Base-by-base conservation (phyloP, 2,888 invertebrate genomes). In the Hesperia comma region DNA sequence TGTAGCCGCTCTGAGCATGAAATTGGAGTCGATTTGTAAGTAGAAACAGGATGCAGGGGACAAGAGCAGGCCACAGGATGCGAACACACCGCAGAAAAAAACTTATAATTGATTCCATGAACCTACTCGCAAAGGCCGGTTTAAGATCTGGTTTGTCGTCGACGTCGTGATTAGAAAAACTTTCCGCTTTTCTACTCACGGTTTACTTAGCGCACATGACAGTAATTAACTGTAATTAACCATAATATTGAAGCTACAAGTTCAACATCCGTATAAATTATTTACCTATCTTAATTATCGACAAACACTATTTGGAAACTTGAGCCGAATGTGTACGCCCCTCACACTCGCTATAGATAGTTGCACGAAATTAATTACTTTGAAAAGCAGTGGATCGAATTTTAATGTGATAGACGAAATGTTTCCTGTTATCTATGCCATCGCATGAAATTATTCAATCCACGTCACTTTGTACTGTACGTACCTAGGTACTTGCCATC, bases 81-180 rank as follows among this genome's bases (percentile, higher is more conserved):
- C 82, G 79, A 73, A 79, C 76, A 74, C 74, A 78, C 69, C 68
- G 76, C 79, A 81, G 79, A 84, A 63, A 86, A 87, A 87, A 85
- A 79, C 77, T 37, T 76, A 77, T 87, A 87, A 87, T 86, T 83
- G 85, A 76, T 87, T 87, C 86, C 81, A 74, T 77, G 83, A 46
- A 46, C 43, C 17, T 84, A 86, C 73, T 75, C 76, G 74, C 69
- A 67, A 69, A 72, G 62, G 63, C 66, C n/a, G 15, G 21, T 53
- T 54, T 69, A 68, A 68, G 68, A 73, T 72, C 75, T 68, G 72
- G 74, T 73, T 74, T 70, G 69, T 70, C 69, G 70, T 70, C 71
- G 67, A 67, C 68, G 70, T 61, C 69, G 63, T 73, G 72, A 70
- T 72, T 71, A 74, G 56, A 57, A 37, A 63, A 49, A 49, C 46